Conservation (phyloP, 2,888 invertebrate genomes). For the Empis livida region DNA sequence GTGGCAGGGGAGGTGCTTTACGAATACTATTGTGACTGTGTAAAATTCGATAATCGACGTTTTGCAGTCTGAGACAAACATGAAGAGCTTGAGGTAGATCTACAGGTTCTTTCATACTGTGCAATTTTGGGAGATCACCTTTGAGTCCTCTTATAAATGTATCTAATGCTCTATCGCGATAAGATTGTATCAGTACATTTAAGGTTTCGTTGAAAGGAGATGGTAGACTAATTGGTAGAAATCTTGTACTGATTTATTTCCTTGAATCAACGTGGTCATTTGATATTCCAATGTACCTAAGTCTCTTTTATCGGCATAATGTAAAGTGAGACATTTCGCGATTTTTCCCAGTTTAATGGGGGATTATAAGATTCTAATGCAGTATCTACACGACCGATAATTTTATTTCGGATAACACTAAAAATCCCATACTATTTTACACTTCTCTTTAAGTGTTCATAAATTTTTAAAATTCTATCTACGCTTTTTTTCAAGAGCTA, state of each 20-base stretch:
- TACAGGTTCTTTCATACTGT: conserved; percentile 13
- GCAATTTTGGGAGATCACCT: conserved; percentile 10
- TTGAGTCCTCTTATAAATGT: conserved; percentile 9
- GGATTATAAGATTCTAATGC: conserved; percentile 9
- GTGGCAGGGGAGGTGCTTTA: neutral
- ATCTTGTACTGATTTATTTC: conserved; percentile 3
- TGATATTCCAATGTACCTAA: conserved; percentile 9
- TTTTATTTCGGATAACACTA: conserved; percentile 8
- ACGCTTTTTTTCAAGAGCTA: conserved; percentile 7
- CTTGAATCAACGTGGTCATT: conserved; percentile 6
- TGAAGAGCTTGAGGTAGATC: conserved; percentile 14
- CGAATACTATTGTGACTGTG: neutral
- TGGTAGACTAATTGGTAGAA: conserved; percentile 7
- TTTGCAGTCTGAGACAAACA: conserved; percentile 10
- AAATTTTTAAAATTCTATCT: conserved; percentile 8
- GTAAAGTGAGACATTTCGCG: conserved; percentile 6
- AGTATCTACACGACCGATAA: conserved; percentile 7
- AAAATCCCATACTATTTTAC: conserved; percentile 5
- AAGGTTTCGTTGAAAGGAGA: conserved; percentile 3
- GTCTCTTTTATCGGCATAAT: conserved; percentile 10
- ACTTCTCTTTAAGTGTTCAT: conserved; percentile 4
- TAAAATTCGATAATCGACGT: neutral
- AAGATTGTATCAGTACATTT: conserved; percentile 2
- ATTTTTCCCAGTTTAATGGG: conserved; percentile 8
- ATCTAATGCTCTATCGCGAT: conserved; percentile 7